phyloP scores from a whole-genome alignment of 2,113 vertebrate genomes.

The Eira barbara region DNA sequence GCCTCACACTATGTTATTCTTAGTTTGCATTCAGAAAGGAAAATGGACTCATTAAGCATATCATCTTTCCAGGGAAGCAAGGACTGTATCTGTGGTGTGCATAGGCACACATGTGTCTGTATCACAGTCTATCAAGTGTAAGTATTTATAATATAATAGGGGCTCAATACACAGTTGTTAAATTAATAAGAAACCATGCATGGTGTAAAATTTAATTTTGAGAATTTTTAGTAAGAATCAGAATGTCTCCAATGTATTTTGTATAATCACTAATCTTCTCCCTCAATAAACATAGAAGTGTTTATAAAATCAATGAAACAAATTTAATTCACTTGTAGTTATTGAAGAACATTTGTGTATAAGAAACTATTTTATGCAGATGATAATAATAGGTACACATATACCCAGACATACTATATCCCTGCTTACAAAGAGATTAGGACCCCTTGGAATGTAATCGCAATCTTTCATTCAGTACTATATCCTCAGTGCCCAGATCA shows the following conservation, averaged over 20 bases:
- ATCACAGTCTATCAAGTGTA: neutral
- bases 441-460: too few species aligned
- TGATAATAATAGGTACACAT: neutral
- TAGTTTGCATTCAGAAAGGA: neutral
- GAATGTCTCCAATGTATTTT: neutral
- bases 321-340: neutral
- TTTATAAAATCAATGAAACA: neutral
- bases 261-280: neutral
- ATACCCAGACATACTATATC: neutral
- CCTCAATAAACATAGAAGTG: neutral
- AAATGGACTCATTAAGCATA: neutral
- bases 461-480: neutral
- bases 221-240: neutral
- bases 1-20: neutral
- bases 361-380: neutral
- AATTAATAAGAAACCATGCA: neutral
- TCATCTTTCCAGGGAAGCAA: neutral
- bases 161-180: neutral
- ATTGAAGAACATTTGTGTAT: neutral
- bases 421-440: neutral
- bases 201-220: neutral
- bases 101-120: neutral
- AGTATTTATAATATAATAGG: neutral
- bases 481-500: neutral
- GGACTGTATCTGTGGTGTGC: rapidly evolving